phyloP scores from a whole-genome alignment of 2,113 vertebrate species.

The Canis aureus region DNA sequence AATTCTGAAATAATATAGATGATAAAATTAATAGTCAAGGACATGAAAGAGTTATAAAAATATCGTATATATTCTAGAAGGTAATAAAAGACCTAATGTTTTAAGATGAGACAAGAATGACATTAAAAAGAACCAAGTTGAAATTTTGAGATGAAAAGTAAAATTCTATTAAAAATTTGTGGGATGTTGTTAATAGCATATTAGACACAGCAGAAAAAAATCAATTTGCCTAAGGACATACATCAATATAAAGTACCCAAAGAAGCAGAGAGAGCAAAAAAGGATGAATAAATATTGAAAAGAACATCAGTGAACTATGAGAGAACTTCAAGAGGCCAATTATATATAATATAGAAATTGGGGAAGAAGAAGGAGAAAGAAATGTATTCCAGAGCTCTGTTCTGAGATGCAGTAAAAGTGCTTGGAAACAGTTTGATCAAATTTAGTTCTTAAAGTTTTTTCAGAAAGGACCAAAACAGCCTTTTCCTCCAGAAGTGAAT shows the following conservation, averaged over 20 bases:
- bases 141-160: not conserved
- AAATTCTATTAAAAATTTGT: not conserved
- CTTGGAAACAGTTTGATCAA: not conserved
- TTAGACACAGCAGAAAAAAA: not conserved
- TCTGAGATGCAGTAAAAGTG: not conserved
- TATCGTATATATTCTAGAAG: not conserved
- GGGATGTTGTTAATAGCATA: not conserved
- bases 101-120: not conserved
- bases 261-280: not conserved
- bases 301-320: not conserved
- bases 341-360: not conserved
- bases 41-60: not conserved
- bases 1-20: not conserved
- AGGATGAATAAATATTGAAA: not conserved
- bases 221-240: not conserved
- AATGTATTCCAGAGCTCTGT: not conserved
- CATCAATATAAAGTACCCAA: not conserved
- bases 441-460: not conserved
- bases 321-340: not conserved
- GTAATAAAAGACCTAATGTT: not conserved
- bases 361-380: not conserved
- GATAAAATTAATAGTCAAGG: not conserved
- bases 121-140: not conserved
- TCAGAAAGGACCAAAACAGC: not conserved
- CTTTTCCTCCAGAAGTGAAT: not conserved